Base-by-base conservation (phyloP, 2,797 vertebrate genomes). In the Arrhamphus sclerolepis region DNA sequence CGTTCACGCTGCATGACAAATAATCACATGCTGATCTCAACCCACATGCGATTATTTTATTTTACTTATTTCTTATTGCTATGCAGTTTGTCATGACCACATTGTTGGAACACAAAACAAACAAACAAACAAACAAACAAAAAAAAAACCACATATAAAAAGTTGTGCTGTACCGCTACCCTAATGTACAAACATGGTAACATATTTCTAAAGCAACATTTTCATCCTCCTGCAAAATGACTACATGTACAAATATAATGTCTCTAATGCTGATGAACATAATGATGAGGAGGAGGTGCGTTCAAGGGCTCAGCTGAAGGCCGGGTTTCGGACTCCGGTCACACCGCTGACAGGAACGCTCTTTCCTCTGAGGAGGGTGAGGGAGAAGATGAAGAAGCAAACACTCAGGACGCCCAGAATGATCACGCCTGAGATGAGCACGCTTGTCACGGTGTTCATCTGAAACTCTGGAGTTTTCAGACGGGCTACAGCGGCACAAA, bases 341-440 rank as follows among this genome's bases (percentile, higher is more conserved):
- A 95, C 68, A 55, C 87, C 75, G 43, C 80, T 83, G 44, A 80
- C 84, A 61, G 79, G 85, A 22, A 89, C 63, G 38, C 82, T 90
- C 62, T 94, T 97, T 56, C 93, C 92, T 79, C 89, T 95, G 54
- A 98, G 91, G 47, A 98, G 92, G 3, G 91, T 92, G 65, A 98
- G 78, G 51, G 94, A 96, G 72, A 95, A 93, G 7, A 95, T 63
- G 55, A 96, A 96, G 88, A 97, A 95, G 56, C 94, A 93, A 56
- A 95, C 73, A 62, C 95, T 96, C 84, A 93, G 92, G 55, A 94
- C 88, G 38, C 94, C 95, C 57, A 99, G 82, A 79, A 98, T 81
- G 42, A 95, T 93, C 65, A 94, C 64, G 54, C 96, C 95, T 13
- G 97, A 97, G 90, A 98, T 94, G 79, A 99, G 90, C 0, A 94